These are phyloP conservation scores for Cancer borealis DNA, from an alignment of 2,888 invertebrate species.

Conservation along the genomic window DNA sequence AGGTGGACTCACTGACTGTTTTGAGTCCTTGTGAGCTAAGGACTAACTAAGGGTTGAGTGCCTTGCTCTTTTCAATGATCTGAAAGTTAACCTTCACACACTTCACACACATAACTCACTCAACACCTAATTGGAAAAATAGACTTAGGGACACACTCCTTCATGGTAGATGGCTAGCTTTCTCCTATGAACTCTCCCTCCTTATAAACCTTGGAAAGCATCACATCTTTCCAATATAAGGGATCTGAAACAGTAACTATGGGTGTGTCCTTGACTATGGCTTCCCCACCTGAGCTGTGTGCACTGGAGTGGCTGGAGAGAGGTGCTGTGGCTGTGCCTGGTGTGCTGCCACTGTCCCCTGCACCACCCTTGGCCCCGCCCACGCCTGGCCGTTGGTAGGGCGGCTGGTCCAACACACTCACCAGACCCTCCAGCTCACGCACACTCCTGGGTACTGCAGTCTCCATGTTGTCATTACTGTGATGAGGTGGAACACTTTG, in stretches of 20 bases:
- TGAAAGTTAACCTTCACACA: background rate
- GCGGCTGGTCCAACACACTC: constrained; percentile 45
- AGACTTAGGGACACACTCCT: background rate
- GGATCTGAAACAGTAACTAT: background rate
- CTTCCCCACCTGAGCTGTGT: constrained; percentile 66
- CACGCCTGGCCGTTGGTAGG: background rate
- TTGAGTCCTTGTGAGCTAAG: background rate
- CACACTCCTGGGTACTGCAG: constrained; percentile 5
- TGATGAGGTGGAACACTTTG: background rate
- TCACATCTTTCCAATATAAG: background rate
- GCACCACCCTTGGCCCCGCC: constrained; percentile 1
- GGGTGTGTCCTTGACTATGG: background rate
- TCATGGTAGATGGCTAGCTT: background rate
- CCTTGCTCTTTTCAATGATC: background rate
- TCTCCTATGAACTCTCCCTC: background rate
- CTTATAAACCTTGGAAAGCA: background rate
- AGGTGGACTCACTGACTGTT: background rate
- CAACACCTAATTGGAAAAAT: background rate
- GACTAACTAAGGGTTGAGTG: background rate
- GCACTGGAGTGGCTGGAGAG: constrained; percentile 68
- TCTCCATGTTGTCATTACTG: constrained; percentile 54
- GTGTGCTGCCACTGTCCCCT: constrained; percentile 63
- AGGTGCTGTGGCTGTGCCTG: constrained; percentile 67
- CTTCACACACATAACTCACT: background rate
- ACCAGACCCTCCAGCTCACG: constrained; percentile 56